phyloP scores from a whole-genome alignment of 30 jellyfish, hydroid and myxozoan genomes.

The Sanderia malayensis region DNA sequence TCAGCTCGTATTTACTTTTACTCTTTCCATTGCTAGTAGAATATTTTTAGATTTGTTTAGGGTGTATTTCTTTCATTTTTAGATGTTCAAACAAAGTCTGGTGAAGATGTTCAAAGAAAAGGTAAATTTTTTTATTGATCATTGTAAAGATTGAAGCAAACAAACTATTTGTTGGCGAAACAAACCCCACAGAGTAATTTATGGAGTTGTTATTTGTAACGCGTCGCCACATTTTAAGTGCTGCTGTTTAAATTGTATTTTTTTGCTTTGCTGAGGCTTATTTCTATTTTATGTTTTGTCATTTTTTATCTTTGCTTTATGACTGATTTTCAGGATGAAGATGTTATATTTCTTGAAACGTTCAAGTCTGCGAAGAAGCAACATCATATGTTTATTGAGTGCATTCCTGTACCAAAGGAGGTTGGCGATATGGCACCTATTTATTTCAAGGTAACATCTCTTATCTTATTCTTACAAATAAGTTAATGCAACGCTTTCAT shows the following conservation, averaged over 20 bases:
- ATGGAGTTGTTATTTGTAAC: not conserved
- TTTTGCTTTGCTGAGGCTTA: not conserved
- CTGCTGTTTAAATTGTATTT: not conserved
- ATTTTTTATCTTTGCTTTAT: not conserved
- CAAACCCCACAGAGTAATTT: not conserved
- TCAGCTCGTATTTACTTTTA: not conserved
- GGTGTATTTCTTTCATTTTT: not conserved
- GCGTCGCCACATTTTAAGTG: not conserved
- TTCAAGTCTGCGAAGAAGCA: slow-evolving; percentile 54
- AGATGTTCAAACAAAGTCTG: slow-evolving; percentile 63
- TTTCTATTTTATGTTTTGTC: no score
- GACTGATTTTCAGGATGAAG: slow-evolving; percentile 68
- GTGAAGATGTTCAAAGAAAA: slow-evolving; percentile 63
- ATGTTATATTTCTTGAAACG: slow-evolving; percentile 78
- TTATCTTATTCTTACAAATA: no score
- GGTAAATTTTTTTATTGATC: slow-evolving; percentile 16
- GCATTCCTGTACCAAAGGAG: slow-evolving; percentile 83
- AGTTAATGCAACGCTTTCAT: no score
- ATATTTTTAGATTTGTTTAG: not conserved
- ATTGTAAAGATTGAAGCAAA: not conserved
- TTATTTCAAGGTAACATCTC: slow-evolving; percentile 74
- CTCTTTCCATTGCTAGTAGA: not conserved
- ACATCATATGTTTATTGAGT: slow-evolving; percentile 67
- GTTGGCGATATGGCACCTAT: slow-evolving; percentile 89
- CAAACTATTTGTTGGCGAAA: not conserved